A percentile compares a stretch with the other conserved stretches of the same genome.
phyloP scores from a whole-genome alignment of 2,113 vertebrate genomes.

The Protomyctophum bolini region DNA sequence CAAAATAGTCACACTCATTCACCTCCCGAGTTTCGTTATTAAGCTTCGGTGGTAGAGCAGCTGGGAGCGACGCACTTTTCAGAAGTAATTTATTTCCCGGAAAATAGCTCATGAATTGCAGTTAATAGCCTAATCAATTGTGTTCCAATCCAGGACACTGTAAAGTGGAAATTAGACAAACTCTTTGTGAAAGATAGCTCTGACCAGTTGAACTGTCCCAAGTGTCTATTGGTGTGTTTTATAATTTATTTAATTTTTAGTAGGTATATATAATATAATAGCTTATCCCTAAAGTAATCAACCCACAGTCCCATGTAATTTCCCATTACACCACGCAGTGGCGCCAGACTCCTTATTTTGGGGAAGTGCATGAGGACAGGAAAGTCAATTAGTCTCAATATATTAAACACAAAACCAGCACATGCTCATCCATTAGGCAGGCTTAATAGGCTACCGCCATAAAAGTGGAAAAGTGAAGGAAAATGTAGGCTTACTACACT shows the following conservation, averaged over 20 bases:
- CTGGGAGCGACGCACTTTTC: not conserved
- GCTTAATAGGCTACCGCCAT: not conserved
- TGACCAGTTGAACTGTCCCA: no score
- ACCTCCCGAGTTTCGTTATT: not conserved
- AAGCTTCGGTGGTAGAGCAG: not conserved
- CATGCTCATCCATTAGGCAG: not conserved
- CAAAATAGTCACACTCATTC: slow-evolving; percentile 40
- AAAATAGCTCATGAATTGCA: no score
- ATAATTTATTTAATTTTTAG: no score
- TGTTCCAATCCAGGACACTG: not conserved
- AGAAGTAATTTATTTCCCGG: no score
- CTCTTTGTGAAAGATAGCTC: no score
- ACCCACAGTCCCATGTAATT: slow-evolving; percentile 41
- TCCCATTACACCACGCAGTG: slow-evolving; percentile 52
- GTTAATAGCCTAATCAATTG: no score
- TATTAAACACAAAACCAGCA: not conserved
- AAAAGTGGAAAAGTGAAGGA: no score
- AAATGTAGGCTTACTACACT: no score
- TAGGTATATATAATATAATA: not conserved
- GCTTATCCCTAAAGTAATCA: not conserved
- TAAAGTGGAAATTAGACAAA: no score
- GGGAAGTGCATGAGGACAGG: not conserved
- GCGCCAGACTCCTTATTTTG: slow-evolving; percentile 56
- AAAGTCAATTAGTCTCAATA: not conserved
- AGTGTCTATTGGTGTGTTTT: no score